phyloP scores from a whole-genome alignment of 2,113 vertebrate genomes.

The Rhea americana region DNA sequence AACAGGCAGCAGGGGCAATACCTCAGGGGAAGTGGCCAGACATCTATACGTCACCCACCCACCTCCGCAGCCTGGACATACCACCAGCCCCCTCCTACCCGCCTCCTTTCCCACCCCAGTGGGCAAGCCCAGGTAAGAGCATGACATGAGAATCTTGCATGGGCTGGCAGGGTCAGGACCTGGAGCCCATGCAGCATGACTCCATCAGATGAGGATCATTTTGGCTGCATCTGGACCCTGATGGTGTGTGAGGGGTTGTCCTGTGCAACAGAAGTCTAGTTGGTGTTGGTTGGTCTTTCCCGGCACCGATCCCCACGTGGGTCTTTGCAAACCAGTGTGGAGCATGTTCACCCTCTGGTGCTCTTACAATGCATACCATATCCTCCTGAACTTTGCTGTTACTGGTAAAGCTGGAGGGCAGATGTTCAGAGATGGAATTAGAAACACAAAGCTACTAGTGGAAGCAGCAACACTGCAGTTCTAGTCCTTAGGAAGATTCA shows the following conservation, averaged over 20 bases:
- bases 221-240: not conserved
- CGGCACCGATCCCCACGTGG: not conserved
- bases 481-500: not conserved
- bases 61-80: constrained; percentile 29
- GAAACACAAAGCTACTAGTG: not conserved
- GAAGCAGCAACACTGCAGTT: not conserved
- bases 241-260: not conserved
- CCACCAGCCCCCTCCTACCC: not conserved
- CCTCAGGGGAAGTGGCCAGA: constrained; percentile 13
- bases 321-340: not conserved
- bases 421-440: not conserved
- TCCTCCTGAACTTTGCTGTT: not conserved
- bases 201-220: not conserved
- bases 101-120: not conserved
- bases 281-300: not conserved
- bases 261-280: not conserved
- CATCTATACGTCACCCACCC: not conserved
- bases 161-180: not conserved
- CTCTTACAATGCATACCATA: fast-evolving
- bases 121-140: not conserved
- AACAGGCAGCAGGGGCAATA: constrained; percentile 37
- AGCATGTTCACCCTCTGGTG: fast-evolving
- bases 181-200: not conserved
- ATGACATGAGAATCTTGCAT: fast-evolving
- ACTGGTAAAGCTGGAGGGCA: not conserved